Conservation (phyloP, 2,888 invertebrate genomes). For the Dromius quadrimaculatus region DNA sequence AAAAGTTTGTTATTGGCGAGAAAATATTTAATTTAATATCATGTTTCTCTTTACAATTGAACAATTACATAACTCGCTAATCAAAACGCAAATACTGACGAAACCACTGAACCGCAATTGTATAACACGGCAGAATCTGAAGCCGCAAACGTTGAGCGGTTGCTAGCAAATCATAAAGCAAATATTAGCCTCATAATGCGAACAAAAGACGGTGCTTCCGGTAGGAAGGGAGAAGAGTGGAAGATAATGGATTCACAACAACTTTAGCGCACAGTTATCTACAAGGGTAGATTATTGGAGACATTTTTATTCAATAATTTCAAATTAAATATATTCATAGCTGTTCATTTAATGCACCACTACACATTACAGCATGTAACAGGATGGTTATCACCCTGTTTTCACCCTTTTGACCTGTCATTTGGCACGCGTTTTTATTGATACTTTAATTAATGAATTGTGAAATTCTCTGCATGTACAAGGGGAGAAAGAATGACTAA, state of each 20-base stretch:
- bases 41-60: constrained; percentile 5
- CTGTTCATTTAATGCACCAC: constrained; percentile 39
- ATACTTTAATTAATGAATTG: constrained; percentile 50
- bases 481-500: constrained; percentile 25
- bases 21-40: neutral
- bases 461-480: constrained; percentile 36
- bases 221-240: neutral
- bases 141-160: neutral
- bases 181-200: constrained; percentile 30
- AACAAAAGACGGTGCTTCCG: constrained; percentile 23
- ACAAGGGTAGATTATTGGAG: constrained; percentile 7
- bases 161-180: constrained; percentile 27
- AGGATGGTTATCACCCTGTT: constrained; percentile 9
- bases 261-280: neutral
- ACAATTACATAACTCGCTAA: constrained; percentile 22
- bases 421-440: constrained; percentile 48
- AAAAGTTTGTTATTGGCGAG: neutral
- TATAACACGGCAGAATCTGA: constrained; percentile 1
- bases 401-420: constrained; percentile 45
- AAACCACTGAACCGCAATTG: constrained; percentile 31
- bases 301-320: constrained; percentile 3
- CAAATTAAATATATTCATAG: constrained; percentile 28
- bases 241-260: constrained; percentile 21
- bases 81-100: constrained; percentile 23
- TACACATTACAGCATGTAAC: constrained; percentile 2